Percentiles rank a stretch among this genome's conserved stretches.
phyloP scores from a whole-genome alignment of 92 coral and sea anemone genomes.

The Epizoanthus stellaris region DNA sequence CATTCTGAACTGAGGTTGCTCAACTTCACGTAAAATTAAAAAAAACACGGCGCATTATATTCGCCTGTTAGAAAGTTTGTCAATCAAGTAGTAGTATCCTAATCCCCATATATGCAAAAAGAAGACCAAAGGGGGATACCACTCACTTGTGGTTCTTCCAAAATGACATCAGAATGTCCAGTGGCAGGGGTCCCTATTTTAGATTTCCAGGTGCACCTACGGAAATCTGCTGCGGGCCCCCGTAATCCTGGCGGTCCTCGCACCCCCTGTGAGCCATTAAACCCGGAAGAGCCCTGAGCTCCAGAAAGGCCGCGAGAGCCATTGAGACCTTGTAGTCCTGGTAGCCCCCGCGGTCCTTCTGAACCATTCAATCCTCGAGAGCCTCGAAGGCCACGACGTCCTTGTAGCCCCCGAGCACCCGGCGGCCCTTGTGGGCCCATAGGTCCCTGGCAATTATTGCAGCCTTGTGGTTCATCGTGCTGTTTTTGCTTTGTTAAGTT shows the following conservation, averaged over 20 bases:
- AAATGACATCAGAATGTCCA: not conserved
- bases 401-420: not conserved
- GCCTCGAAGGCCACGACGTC: slow-evolving; percentile 14
- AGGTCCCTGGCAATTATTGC: slow-evolving; percentile 19
- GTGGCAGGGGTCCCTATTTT: not conserved
- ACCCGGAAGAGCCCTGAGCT: slow-evolving; percentile 17
- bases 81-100: too few species aligned
- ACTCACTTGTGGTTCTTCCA: slow-evolving; percentile 3
- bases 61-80: too few species aligned
- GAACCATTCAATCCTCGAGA: slow-evolving; percentile 24
- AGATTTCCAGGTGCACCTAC: slow-evolving; percentile 1
- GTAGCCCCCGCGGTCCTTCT: slow-evolving; percentile 8
- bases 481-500: not conserved
- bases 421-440: slow-evolving; percentile 6
- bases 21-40: too few species aligned
- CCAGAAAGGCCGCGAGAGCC: slow-evolving; percentile 22
- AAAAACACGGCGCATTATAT: too few species aligned
- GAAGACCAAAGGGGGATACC: not conserved
- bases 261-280: slow-evolving; percentile 21
- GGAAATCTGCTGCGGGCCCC: slow-evolving; percentile 4
- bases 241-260: slow-evolving; percentile 22
- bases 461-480: not conserved
- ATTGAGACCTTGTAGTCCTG: not conserved
- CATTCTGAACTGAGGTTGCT: too few species aligned
- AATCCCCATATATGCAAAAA: not conserved